Evolutionary conservation across 2,113 vertebrate genomes (phyloP).

Genomic region (Micronycteris hirsuta): DNA sequence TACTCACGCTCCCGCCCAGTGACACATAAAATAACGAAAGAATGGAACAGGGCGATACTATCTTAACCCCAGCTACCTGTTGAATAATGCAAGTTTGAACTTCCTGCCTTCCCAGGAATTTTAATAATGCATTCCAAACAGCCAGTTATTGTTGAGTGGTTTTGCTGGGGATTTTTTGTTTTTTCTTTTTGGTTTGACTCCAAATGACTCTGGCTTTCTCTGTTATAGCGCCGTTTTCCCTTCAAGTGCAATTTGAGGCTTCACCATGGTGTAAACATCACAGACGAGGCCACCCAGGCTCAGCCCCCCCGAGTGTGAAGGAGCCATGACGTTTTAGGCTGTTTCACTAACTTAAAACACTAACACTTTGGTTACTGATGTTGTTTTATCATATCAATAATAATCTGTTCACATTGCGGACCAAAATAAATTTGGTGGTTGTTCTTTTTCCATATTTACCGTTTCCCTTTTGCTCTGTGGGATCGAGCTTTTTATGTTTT

Average conservation of each 20-base stretch:
- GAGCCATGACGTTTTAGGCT: not conserved
- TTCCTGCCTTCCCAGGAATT: not conserved
- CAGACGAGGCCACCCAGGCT: rapidly evolving
- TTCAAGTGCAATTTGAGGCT: not conserved
- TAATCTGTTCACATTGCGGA: not conserved
- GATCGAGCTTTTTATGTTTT: not conserved
- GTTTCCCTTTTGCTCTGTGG: not conserved
- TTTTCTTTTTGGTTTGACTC: not conserved
- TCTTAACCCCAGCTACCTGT: not conserved
- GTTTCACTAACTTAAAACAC: not conserved
- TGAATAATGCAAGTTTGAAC: not conserved
- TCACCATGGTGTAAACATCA: not conserved
- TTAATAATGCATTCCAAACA: not conserved
- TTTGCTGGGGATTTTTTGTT: not conserved
- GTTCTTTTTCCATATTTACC: not conserved
- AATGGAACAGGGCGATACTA: not conserved
- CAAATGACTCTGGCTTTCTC: not conserved
- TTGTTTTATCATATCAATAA: not conserved
- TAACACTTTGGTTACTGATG: not conserved
- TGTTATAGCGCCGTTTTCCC: not conserved
- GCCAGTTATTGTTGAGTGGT: not conserved
- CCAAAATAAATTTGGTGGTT: not conserved
- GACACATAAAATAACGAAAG: not conserved
- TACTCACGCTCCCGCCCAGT: too few relatives aligned
- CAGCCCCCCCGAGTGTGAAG: not conserved